phyloP scores from a whole-genome alignment of 2,888 invertebrate species.

The Agrotis exclamationis region DNA sequence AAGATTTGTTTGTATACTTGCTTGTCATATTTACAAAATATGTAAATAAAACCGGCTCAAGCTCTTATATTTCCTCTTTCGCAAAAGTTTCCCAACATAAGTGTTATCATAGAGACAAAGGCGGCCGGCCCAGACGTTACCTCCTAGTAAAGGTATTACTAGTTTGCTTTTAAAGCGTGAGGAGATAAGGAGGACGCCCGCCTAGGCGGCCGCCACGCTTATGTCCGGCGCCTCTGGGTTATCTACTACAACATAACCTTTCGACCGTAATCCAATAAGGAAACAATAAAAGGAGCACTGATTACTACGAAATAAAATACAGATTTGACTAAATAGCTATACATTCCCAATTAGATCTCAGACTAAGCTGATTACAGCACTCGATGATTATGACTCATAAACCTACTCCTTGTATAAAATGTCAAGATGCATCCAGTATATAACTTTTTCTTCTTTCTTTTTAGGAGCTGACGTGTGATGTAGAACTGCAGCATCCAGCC shows the following conservation, averaged over 20 bases:
- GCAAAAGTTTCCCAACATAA: neutral
- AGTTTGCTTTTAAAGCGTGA: conserved; percentile 86
- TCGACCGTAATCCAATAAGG: conserved; percentile 69
- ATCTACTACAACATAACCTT: conserved; percentile 66
- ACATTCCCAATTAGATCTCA: conserved; percentile 13
- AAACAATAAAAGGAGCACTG: conserved; percentile 58
- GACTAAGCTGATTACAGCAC: neutral
- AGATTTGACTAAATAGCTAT: conserved; percentile 9
- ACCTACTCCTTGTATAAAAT: neutral
- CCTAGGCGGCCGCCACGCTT: conserved; percentile 69
- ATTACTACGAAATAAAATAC: conserved; percentile 14
- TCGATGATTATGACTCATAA: neutral
- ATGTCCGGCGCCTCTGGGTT: conserved; percentile 61
- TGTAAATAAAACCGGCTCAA: neutral
- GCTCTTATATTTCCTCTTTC: neutral
- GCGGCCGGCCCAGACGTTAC: conserved; percentile 19
- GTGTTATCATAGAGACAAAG: neutral
- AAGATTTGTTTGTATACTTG: neutral
- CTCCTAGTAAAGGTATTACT: conserved; percentile 80
- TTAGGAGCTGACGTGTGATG: conserved; percentile 97
- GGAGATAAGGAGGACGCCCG: conserved; percentile 81
- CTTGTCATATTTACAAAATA: neutral
- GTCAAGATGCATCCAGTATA: conserved; percentile 5
- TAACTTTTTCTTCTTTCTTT: conserved; percentile 61
- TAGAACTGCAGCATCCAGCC: conserved; percentile 96